Base-by-base conservation (phyloP, 1,140 invertebrate genomes). In the Caenorhabditis remanei region DNA sequence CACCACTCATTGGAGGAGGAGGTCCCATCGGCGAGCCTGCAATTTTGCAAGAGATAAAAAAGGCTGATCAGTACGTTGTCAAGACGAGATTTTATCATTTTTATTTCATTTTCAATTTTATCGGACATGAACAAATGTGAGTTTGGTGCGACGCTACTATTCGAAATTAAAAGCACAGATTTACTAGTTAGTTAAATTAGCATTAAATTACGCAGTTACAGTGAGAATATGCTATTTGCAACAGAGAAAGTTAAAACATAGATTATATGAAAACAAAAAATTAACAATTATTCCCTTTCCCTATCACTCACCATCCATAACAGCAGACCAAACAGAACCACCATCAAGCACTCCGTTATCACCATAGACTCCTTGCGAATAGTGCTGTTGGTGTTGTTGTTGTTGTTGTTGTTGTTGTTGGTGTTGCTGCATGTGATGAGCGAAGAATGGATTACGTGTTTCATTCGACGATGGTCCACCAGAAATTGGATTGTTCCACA, bases 401-500 rank as follows among this genome's bases (percentile, higher is more conserved):
- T 79, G 71, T 79, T 79, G 71, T 79, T 79, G 71, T 13, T 79
- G 71, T 24, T 79, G 71, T n/a, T 79, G 71, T 1, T 48, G 46
- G 13, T 48, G 46, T 11, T 79, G 71, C 14, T 79, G 71, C 71
- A 79, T 79, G 71, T 79, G 71, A 11, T 79, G 71, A 24, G 71
- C 71, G 40, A 79, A 79, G 71, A 79, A 79, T 24, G 71, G 71
- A 53, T 79, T 79, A 48, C 71, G 71, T 11, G 71, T 50, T 11
- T 50, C 71, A n/a, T n/a, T 79, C 4, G 32, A 43, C 14, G 71
- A 79, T 50, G 16, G 71, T 11, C 71, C 71, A n/a, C 71, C 71
- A 24, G 19, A 40, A 0, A 16, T 21, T 2, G 71, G 71, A 79
- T 50, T 79, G 11, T 50, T 79, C 71, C 71, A 79, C 46, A 50